Evolutionary conservation across 2,797 vertebrate genomes (phyloP).

Genomic region (Erpetoichthys calabaricus): DNA sequence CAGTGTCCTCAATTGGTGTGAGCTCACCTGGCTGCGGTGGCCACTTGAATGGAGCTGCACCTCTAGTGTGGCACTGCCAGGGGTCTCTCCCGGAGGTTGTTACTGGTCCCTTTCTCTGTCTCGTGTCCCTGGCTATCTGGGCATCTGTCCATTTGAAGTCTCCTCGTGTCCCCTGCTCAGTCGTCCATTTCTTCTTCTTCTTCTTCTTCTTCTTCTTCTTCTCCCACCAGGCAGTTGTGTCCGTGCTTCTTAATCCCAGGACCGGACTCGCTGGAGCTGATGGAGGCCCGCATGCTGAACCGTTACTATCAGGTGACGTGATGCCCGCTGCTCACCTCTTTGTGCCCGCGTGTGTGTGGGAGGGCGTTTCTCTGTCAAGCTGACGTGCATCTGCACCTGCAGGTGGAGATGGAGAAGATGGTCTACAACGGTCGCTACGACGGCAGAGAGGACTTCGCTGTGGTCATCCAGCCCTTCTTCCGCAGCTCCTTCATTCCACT

Average conservation of each 20-base stretch:
- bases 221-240: conserved; percentile 49
- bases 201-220: background rate
- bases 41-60: no score
- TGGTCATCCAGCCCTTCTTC: conserved; percentile 73
- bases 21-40: no score
- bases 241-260: conserved; percentile 52
- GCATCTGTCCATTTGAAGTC: no score
- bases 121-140: no score
- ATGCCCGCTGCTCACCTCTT: background rate
- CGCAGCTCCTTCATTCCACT: conserved; percentile 57
- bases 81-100: background rate
- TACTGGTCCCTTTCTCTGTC: background rate
- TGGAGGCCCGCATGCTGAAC: conserved; percentile 66
- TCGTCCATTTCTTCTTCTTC: background rate
- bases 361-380: no score
- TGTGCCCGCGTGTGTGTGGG: no score
- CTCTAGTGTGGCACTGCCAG: no score
- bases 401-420: conserved; percentile 43
- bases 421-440: conserved; percentile 45
- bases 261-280: conserved; percentile 54
- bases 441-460: conserved; percentile 61
- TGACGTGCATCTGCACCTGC: background rate
- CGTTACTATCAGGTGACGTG: conserved; percentile 66
- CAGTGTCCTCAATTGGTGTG: no score
- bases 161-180: background rate